Percentiles rank a stretch among this genome's conserved stretches.
These are phyloP conservation scores for Leptogaster cylindrica DNA, from an alignment of 2,888 invertebrate species.

Conservation along the genomic window DNA sequence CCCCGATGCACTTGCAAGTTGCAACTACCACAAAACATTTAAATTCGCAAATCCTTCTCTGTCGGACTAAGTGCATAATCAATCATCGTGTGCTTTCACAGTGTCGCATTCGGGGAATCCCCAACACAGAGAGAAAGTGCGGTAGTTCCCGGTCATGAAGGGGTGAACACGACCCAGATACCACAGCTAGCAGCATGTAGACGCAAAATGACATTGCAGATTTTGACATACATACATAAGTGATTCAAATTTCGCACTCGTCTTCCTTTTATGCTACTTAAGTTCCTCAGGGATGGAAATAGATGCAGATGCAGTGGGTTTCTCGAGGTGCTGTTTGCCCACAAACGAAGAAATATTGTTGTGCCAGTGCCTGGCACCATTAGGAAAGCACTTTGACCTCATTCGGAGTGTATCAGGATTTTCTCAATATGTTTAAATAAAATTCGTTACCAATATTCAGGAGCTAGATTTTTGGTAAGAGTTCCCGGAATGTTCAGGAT, in stretches of 20 bases:
- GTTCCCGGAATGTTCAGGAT: background rate
- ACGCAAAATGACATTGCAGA: constrained; percentile 34
- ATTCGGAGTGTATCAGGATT: constrained; percentile 23
- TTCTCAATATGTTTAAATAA: constrained; percentile 32
- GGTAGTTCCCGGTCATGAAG: background rate
- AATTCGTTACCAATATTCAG: constrained; percentile 7
- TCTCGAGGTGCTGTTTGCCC: constrained; percentile 8
- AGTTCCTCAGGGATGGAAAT: background rate
- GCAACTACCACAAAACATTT: constrained; percentile 8
- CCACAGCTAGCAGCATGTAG: background rate
- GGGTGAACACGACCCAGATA: background rate
- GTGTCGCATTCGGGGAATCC: background rate
- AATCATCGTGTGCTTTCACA: constrained; percentile 29
- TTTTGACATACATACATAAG: constrained; percentile 35
- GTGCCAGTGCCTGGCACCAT: background rate
- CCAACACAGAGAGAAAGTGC: background rate
- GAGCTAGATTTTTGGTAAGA: background rate
- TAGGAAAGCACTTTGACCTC: constrained; percentile 26
- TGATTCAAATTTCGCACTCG: constrained; percentile 29
- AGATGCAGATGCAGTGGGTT: constrained; percentile 24
- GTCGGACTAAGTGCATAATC: constrained; percentile 23
- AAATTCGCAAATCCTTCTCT: constrained; percentile 23
- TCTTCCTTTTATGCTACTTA: constrained; percentile 24
- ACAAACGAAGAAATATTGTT: constrained; percentile 21
- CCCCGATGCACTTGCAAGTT: background rate